Base-by-base conservation (phyloP, 2,113 vertebrate genomes). In the Syrmaticus mikado region DNA sequence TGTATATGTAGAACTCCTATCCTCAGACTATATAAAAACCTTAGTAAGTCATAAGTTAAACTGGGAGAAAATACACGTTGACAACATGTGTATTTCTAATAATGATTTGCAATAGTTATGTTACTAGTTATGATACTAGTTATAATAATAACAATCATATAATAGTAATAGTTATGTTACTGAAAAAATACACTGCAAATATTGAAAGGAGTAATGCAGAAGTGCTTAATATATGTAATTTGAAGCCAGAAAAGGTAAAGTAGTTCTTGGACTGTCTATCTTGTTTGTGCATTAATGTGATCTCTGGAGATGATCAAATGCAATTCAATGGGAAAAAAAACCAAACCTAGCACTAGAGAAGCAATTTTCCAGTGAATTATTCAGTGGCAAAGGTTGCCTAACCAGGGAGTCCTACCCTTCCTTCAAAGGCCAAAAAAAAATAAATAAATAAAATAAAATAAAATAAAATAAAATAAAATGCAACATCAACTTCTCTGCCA, bases 311-410 rank as follows among this genome's bases (percentile, higher is more conserved):
- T 46, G 75, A 74, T 64, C 45, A 71, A 57, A 64, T 85, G 45
- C 24, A 76, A 50, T 81, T 81, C 57, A 73, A 8, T 32, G 36
- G 34, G 30, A 28, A 52, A 85, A 87, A 72, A 38, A 74, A 13
- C 18, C 53, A 52, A 52, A 53, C 16, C 71, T 70, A 73, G 58
- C 30, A 61, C 34, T 46, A 52, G 52, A 86, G 68, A 92, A 91
- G 64, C 73, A 95, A 78, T 96, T 92, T 94, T 83, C 65, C 82
- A 91, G 79, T 65, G 89, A 93, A 90, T 85, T 92, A 86, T 43
- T 85, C 73, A 72, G 38, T 92, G 87, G 85, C 48, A 91, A 87
- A 87, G 85, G 76, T 91, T 80, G 65, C 61, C 74, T 94, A 83
- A 61, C 52, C 85, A 76, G 41, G 38, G 27, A 92, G 7, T 27